Evolutionary conservation across 2,113 vertebrate species (phyloP).

Genomic region (Atlantisia rogersi): DNA sequence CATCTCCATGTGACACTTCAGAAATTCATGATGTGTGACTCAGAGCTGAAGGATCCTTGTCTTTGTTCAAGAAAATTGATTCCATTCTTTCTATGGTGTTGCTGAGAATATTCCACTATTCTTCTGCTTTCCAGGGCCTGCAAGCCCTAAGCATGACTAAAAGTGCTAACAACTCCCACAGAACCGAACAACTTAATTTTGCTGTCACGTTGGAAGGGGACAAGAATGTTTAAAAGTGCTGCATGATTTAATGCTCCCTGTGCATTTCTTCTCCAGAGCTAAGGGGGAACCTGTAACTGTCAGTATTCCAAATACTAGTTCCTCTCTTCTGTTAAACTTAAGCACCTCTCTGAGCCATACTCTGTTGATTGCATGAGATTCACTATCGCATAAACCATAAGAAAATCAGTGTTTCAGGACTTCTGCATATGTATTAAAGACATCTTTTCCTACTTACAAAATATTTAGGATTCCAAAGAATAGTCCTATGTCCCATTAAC

Average conservation of each 20-base stretch:
- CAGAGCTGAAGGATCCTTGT: conserved; percentile 15
- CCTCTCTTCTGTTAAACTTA: neutral
- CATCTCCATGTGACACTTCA: neutral
- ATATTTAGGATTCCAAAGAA: neutral
- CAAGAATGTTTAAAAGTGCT: neutral
- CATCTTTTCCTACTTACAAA: neutral
- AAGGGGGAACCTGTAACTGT: neutral
- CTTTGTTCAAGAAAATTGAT: conserved; percentile 50
- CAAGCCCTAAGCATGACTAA: neutral
- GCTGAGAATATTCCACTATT: neutral
- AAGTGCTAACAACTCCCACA: conserved; percentile 19
- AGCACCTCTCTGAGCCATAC: neutral
- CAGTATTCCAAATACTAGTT: neutral
- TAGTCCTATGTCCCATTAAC: neutral
- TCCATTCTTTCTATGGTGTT: conserved; percentile 14
- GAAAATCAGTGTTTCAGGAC: neutral
- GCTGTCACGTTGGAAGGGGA: neutral
- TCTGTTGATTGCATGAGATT: neutral
- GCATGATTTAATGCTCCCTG: neutral
- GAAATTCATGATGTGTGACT: conserved; percentile 43
- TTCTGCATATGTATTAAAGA: neutral
- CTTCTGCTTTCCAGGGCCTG: neutral
- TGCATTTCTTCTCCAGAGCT: neutral
- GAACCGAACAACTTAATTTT: conserved; percentile 2
- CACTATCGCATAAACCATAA: neutral